Conservation (phyloP, 2,888 invertebrate species). For the Cantharis lateralis region DNA sequence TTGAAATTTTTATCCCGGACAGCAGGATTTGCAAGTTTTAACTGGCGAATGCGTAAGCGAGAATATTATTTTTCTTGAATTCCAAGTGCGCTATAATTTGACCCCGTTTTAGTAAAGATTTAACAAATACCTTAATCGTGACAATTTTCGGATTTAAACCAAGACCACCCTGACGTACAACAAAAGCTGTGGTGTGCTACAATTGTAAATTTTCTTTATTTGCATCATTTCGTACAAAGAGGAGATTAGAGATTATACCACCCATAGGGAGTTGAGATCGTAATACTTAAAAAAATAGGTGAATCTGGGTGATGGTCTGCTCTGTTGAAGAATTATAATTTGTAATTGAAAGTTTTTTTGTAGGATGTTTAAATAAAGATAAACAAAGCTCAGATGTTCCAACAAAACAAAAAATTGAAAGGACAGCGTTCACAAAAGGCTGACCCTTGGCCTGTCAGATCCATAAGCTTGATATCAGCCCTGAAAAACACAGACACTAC, state of each 20-base stretch:
- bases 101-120: conserved; percentile 3
- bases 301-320: background rate
- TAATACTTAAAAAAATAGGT: background rate
- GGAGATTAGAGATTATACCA: background rate
- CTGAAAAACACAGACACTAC: conserved; percentile 40
- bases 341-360: background rate
- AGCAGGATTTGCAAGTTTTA: background rate
- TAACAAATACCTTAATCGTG: conserved; percentile 19
- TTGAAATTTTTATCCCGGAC: background rate
- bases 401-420: conserved; percentile 37
- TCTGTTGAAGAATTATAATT: background rate
- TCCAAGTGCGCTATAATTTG: background rate
- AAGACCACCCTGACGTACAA: conserved; percentile 21
- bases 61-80: background rate
- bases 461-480: conserved; percentile 44
- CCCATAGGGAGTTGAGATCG: background rate
- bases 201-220: background rate
- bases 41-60: no score
- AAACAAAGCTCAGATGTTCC: conserved; percentile 21
- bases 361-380: conserved; percentile 10
- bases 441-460: conserved; percentile 48
- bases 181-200: background rate
- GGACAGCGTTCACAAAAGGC: conserved; percentile 41
- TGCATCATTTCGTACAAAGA: background rate
- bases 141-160: conserved; percentile 20